Evolutionary conservation across 2,888 invertebrate genomes (phyloP), one percentile per base, ranked within the genome.

Genomic region (Rambutsinella grinnellia): DNA sequence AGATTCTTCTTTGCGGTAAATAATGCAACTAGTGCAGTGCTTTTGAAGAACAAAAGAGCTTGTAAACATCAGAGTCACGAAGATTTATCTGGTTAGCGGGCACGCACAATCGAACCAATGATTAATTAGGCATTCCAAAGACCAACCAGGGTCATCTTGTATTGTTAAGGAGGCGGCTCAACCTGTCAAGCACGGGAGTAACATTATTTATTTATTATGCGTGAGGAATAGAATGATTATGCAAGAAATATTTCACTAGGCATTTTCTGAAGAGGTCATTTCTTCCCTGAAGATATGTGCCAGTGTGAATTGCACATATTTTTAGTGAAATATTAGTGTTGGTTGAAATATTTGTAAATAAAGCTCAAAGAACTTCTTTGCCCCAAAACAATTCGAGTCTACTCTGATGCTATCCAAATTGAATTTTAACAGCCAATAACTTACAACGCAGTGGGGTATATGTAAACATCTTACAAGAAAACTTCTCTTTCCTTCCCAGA

Each of bases 81-180:
- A 51, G n/a, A 49, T 5, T 17, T 36, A 24, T 13, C 28, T 56
- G 46, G 56, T 66, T 46, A 26, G n/a, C 23, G 66, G 47, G 54
- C 54, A 66, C 46, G 53, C 28, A 49, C n/a, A 66, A 66, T 66
- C 56, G 51, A 51, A 63, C 26, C 53, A 28, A 74, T 74, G 74
- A 74, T 74, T 74, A 74, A 74, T 74, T 66, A 61, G 74, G 51
- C 66, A 66, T 74, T 74, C 74, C 65, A 60, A 49, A 46, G 58
- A 57, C 53, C n/a, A 63, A 60, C 58, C 53, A 8, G 61, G 66
- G 53, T 60, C 60, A 53, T 49, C 66, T 66, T 74, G 66, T 66
- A 74, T 74, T 74, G 74, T 74, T 74, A 58, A 53, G 74, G 66
- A 74, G 74, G 74, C 65, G 74, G 74, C 74, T 74, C 74, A 66